Percentiles rank a stretch among this genome's conserved stretches.
These are phyloP conservation scores for Nomia melanderi DNA, from an alignment of 1,140 invertebrate species.

Conservation along the genomic window DNA sequence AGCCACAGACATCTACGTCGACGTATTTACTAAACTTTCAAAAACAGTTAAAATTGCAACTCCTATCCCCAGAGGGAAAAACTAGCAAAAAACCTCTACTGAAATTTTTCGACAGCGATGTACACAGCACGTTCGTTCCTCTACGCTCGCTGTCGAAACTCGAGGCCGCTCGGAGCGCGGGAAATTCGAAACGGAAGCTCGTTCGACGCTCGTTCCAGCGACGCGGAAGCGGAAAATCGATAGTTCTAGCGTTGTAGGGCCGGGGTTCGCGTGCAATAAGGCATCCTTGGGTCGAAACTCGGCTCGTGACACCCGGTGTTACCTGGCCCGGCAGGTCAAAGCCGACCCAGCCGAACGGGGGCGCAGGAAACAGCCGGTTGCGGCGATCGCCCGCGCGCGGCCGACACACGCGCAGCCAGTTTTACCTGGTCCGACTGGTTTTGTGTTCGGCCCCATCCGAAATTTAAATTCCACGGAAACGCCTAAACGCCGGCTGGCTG, in stretches of 20 bases:
- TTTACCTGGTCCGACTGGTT: not conserved
- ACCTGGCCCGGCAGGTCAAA: slow-evolving; percentile 22
- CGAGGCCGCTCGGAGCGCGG: too few species aligned
- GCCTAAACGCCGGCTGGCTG: not conserved
- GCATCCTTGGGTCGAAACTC: not conserved
- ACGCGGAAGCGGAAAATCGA: slow-evolving; percentile 17
- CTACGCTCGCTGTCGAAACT: too few species aligned
- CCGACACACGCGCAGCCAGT: not conserved
- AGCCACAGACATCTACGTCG: too few species aligned
- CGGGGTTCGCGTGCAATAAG: not conserved
- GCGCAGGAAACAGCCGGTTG: not conserved
- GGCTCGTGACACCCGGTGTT: slow-evolving; percentile 5
- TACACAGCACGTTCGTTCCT: too few species aligned
- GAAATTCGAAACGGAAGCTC: not conserved
- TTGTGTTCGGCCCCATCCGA: not conserved
- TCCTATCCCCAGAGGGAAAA: too few species aligned
- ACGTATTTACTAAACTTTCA: too few species aligned
- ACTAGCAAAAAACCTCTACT: too few species aligned
- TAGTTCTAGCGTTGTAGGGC: not conserved
- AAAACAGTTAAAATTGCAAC: too few species aligned
- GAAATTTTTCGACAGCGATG: too few species aligned
- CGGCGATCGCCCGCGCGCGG: too few species aligned
- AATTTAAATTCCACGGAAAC: slow-evolving; percentile 27
- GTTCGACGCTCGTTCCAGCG: not conserved
- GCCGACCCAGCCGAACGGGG: not conserved